Conservation (phyloP, 2,113 vertebrate species). For the Chinchilla lanigera region DNA sequence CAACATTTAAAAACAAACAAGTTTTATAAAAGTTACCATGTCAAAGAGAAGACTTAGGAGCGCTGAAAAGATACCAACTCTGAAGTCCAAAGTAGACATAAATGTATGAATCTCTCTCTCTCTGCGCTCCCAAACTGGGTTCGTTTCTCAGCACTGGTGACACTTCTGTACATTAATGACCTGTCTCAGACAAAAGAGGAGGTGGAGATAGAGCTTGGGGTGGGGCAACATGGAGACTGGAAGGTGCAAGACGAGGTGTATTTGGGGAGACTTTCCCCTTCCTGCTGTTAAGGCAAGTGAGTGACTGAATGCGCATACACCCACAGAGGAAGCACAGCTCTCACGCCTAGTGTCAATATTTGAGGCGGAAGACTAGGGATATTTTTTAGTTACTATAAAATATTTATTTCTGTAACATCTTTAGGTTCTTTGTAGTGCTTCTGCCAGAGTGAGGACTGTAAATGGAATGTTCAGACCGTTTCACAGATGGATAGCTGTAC, state of each 20-base stretch:
- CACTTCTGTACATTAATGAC: background rate
- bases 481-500: background rate
- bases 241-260: background rate
- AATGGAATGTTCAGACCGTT: background rate
- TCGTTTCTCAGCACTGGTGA: conserved; percentile 1
- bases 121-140: background rate
- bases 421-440: conserved; percentile 1
- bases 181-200: background rate
- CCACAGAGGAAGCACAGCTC: background rate
- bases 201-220: background rate
- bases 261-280: background rate
- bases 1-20: conserved; percentile 39
- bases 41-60: background rate
- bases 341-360: background rate
- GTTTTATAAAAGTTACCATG: background rate
- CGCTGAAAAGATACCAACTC: background rate
- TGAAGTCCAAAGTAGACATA: background rate
- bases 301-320: background rate
- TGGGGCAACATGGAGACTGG: background rate
- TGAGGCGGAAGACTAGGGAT: background rate
- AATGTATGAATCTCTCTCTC: background rate
- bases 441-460: background rate
- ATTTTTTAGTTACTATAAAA: background rate
- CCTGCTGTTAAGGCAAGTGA: background rate
- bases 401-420: background rate